Evolutionary conservation across 2,888 invertebrate species (phyloP).

Genomic region (Eristalis pertinax): DNA sequence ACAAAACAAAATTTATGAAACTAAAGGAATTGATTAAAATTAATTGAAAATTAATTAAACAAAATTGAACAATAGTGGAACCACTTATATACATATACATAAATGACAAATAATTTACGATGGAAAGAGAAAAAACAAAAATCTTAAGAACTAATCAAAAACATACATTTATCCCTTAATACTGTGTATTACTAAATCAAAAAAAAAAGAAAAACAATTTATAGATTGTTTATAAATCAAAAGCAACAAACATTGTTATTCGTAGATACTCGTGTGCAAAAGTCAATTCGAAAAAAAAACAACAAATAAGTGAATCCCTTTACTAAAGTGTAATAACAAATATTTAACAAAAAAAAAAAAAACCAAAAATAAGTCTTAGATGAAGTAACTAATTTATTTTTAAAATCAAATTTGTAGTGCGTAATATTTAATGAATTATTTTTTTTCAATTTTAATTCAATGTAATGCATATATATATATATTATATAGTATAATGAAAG

Average conservation of each 20-base stretch:
- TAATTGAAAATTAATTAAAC: slow-evolving; percentile 33
- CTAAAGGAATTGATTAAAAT: slow-evolving; percentile 66
- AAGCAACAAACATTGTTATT: slow-evolving; percentile 44
- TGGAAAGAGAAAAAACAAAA: slow-evolving; percentile 21
- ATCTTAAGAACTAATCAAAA: background rate
- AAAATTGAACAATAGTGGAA: slow-evolving; percentile 45
- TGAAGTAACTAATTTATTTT: slow-evolving; percentile 63
- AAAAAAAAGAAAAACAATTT: slow-evolving; percentile 31
- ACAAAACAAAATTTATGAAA: slow-evolving; percentile 43
- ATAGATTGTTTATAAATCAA: slow-evolving; percentile 58
- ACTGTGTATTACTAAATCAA: slow-evolving; percentile 65
- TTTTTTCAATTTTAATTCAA: slow-evolving; percentile 28
- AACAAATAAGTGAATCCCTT: background rate
- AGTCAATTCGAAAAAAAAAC: slow-evolving; percentile 61
- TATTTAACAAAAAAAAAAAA: slow-evolving; percentile 4
- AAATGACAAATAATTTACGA: slow-evolving; percentile 57
- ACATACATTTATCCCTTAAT: slow-evolving; percentile 56
- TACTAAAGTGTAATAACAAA: slow-evolving; percentile 34
- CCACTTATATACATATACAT: slow-evolving; percentile 37
- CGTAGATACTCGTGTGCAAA: slow-evolving; percentile 41
- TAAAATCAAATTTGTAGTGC: slow-evolving; percentile 40
- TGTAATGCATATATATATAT: slow-evolving; percentile 8
- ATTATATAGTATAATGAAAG: slow-evolving; percentile 22
- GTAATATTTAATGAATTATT: slow-evolving; percentile 27
- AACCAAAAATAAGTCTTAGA: slow-evolving; percentile 52